Evolutionary conservation across 2,888 invertebrate genomes (phyloP), one percentile per base, ranked within the genome.

Genomic region (Amblyteles armatorius): DNA sequence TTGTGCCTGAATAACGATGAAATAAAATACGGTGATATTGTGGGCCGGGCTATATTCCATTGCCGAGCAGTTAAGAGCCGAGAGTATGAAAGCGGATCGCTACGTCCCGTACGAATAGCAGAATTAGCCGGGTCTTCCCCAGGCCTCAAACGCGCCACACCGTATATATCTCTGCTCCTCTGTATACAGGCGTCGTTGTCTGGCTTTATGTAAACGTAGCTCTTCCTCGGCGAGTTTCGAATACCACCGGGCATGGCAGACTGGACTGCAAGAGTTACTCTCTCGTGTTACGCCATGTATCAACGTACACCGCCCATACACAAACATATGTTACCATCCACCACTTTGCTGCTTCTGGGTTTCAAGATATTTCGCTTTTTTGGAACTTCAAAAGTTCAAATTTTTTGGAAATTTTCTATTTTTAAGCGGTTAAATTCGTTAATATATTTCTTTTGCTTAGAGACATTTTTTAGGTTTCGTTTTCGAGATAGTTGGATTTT

Each of bases 71-170:
- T 81, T 68, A 72, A 77, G 78, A 86, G 76, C 29, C 57, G 80
- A 85, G 73, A 81, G 80, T 55, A 74, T 69, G 63, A 81, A 65
- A 77, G 63, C 69, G 81, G 76, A 83, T 79, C 72, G 79, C 71
- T 79, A 63, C 60, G 69, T 36, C 68, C 48, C 72, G 82, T 86
- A 82, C 85, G 84, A 84, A 88, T 90, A 89, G 91, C 90, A 90
- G 90, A 92, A 92, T 92, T 92, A 92, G 92, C 90, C 80, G 88
- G 91, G 90, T 79, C 90, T 92, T 92, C 89, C 92, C 91, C 90
- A 90, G 88, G 91, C 90, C 87, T 86, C 86, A 90, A 84, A 87
- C 83, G 71, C 84, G 77, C 82, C 82, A 57, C 22, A 57, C 4
- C 22, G 57, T 83, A 83, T 82, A 82, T 85, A 60, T 77, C 77